Base-by-base conservation (phyloP, 2,797 vertebrate genomes). In the Esox masquinongy region DNA sequence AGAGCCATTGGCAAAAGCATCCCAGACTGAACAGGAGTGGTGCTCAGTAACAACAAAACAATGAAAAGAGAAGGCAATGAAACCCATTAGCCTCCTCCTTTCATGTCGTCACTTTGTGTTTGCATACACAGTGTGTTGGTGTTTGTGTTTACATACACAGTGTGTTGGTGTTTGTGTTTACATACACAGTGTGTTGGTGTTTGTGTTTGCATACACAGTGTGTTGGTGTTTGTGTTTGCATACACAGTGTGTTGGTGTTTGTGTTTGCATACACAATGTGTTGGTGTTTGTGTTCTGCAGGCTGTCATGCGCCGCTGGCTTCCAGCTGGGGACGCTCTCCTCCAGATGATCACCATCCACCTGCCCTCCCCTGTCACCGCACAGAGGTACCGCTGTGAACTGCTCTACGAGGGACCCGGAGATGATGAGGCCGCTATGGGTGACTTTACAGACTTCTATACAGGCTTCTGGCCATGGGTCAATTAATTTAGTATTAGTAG, bases 261-360 rank as follows among this genome's bases (percentile, higher is more conserved):
- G 39, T 39, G 19, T 36, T 47, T 39, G 3, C 36, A 39, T 39
- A 3, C 6, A 3, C 3, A 39, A 39, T 39, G 36, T 39, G 36
- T 39, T n/a, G n/a, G 26, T 31, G 39, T 43, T 43, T 43, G 39
- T 39, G 19, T 36, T 47, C 69, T 26, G 12, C 15, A 70, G 69
- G 96, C 97, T 0, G 96, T 98, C 82, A 99, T 98, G 97, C 95
- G 96, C 61, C 95, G 97, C 86, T 99, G 97, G 97, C 91, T 99
- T 75, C 97, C 98, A 0, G 97, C 97, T 0, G 97, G 97, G 75
- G 97, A 99, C 0, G 97, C 97, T 0, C 91, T 98, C 49, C 93
- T 99, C 24, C 97, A 99, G 80, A 99, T 99, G 97, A 99, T 99
- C 84, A 96, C 97, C 86, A 99, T 99, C 85, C 97, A 99, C 82